These are phyloP conservation scores for Eumeta japonica DNA, from an alignment of 1,140 invertebrate species.

Conservation along the genomic window DNA sequence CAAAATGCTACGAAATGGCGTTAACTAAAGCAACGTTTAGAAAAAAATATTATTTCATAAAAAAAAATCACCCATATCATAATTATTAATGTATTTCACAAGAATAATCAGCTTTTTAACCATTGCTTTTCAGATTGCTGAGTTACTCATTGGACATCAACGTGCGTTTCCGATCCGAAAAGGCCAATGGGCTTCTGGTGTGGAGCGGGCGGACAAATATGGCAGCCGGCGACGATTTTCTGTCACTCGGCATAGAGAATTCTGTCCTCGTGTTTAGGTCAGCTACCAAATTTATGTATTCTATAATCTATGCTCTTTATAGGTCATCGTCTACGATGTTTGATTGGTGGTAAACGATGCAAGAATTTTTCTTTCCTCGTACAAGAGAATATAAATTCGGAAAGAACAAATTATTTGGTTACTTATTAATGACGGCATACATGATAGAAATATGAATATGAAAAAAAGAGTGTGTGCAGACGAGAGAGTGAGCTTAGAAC, in stretches of 20 bases:
- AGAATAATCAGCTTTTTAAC: no score
- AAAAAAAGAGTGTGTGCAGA: no score
- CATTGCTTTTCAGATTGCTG: constrained; percentile 63
- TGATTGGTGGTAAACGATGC: no score
- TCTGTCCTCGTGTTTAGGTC: constrained; percentile 60
- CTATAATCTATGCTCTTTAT: constrained; percentile 1
- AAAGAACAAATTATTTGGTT: no score
- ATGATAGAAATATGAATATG: no score
- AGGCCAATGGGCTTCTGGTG: constrained; percentile 77
- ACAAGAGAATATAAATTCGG: constrained; percentile 1
- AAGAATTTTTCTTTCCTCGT: no score
- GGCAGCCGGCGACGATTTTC: constrained; percentile 70
- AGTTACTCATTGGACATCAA: constrained; percentile 80
- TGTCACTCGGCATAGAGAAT: constrained; percentile 80
- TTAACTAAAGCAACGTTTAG: no score
- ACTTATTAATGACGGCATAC: not conserved
- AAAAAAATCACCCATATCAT: no score
- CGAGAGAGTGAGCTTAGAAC: no score
- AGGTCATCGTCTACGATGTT: not conserved
- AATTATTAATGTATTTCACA: no score
- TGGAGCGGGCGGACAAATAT: constrained; percentile 75
- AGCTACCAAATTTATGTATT: constrained; percentile 4
- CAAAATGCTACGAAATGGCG: no score
- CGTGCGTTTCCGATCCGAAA: constrained; percentile 70
- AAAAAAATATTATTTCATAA: no score